Conservation (phyloP, 2,888 invertebrate species). For the Schizaphis graminum region DNA sequence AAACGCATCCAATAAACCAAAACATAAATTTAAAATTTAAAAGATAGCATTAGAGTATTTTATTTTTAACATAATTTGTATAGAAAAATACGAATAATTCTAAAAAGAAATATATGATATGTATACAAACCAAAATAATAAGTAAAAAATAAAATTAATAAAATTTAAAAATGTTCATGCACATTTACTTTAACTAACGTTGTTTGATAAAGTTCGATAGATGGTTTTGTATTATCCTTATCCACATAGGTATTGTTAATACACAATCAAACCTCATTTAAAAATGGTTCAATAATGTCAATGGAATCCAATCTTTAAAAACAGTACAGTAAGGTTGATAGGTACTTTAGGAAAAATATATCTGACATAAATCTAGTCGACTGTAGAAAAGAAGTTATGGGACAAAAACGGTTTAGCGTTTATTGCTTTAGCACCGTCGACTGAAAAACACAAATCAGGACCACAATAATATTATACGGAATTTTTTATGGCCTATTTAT, state of each 20-base stretch:
- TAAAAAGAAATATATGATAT: neutral
- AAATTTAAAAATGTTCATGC: neutral
- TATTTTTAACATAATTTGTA: neutral
- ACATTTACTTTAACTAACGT: neutral
- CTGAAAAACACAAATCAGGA: constrained; percentile 54
- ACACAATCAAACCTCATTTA: neutral
- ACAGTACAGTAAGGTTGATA: neutral
- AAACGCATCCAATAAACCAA: neutral
- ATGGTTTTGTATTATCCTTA: neutral
- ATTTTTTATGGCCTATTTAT: constrained; percentile 41
- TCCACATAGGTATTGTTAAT: neutral
- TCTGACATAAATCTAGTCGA: constrained; percentile 54
- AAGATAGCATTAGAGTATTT: neutral
- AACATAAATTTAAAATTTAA: neutral
- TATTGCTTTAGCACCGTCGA: constrained; percentile 54
- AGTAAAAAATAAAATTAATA: neutral
- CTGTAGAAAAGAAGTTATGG: neutral
- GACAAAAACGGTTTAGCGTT: constrained; percentile 58
- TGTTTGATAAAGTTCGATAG: neutral
- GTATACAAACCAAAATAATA: neutral
- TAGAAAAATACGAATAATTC: neutral
- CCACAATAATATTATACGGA: constrained; percentile 55
- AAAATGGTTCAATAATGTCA: neutral
- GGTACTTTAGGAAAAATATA: neutral
- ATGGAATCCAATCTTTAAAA: neutral